Evolutionary conservation across 2,888 invertebrate species (phyloP).

Genomic region (Ditula angustiorana): DNA sequence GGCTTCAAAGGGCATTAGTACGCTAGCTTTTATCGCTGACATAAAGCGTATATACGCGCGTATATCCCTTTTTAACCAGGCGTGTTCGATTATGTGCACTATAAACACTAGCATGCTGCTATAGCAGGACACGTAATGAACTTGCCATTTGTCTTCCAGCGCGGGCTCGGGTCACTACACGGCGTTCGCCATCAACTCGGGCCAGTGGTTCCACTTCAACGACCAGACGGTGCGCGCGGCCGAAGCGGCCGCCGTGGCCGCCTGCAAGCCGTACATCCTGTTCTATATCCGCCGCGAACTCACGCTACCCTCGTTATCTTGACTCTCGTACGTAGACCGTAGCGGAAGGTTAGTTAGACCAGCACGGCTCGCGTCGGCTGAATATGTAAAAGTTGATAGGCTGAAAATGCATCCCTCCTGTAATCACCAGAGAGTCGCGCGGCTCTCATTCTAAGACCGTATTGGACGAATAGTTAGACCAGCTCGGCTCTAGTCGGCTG

Average conservation of each 20-base stretch:
- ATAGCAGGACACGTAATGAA: background rate
- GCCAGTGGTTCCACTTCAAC: slow-evolving; percentile 94
- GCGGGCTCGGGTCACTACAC: slow-evolving; percentile 95
- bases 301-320: slow-evolving; percentile 7
- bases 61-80: too few relatives aligned
- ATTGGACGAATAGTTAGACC: background rate
- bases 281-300: slow-evolving; percentile 91
- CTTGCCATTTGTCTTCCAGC: slow-evolving; percentile 67
- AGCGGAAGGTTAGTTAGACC: background rate
- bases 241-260: slow-evolving; percentile 88
- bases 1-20: too few relatives aligned
- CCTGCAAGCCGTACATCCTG: slow-evolving; percentile 93
- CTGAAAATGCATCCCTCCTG: background rate
- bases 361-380: background rate
- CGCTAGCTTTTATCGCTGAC: too few relatives aligned
- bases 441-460: background rate
- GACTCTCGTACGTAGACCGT: background rate
- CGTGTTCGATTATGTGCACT: too few relatives aligned
- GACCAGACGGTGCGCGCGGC: slow-evolving; percentile 92
- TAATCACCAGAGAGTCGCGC: background rate
- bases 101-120: too few relatives aligned
- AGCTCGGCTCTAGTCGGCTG: background rate
- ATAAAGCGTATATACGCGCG: too few relatives aligned
- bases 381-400: background rate
- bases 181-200: slow-evolving; percentile 92